Conservation (phyloP, 2,797 vertebrate genomes). For the Sebastes diploproa region DNA sequence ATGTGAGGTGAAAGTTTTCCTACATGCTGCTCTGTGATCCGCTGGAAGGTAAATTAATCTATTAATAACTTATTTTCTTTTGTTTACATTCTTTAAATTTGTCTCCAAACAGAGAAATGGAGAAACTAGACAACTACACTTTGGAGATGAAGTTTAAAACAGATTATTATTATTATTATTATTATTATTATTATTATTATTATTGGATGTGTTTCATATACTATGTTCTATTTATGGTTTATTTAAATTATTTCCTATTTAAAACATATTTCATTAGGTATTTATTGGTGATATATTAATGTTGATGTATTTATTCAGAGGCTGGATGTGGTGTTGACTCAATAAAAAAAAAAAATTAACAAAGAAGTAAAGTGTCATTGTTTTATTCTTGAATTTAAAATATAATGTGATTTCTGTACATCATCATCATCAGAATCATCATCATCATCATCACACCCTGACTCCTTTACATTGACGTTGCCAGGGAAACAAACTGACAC, state of each 20-base stretch:
- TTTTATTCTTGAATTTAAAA: conserved; percentile 80
- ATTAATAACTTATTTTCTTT: background rate
- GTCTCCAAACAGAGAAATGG: background rate
- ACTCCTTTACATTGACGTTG: conserved; percentile 41
- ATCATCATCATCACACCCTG: conserved; percentile 36
- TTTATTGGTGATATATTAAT: conserved; percentile 51
- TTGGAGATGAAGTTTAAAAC: background rate
- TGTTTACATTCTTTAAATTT: background rate
- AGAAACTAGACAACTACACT: conserved; percentile 12
- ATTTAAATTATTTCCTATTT: conserved; percentile 67
- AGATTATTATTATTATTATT: background rate
- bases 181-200: background rate
- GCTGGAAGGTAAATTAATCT: background rate
- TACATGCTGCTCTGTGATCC: background rate
- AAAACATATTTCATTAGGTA: conserved; percentile 24
- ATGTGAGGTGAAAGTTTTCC: background rate
- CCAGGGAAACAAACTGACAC: conserved; percentile 26
- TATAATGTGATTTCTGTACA: conserved; percentile 84
- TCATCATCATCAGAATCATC: conserved; percentile 20
- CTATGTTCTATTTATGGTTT: conserved; percentile 47
- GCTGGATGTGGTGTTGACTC: background rate
- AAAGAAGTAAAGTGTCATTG: conserved; percentile 40
- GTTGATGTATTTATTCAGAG: conserved; percentile 45
- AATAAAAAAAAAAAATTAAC: conserved; percentile 28
- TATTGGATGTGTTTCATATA: background rate